Evolutionary conservation across 2,888 invertebrate genomes (phyloP).

Genomic region (Scaptomyza cyrtandrae): DNA sequence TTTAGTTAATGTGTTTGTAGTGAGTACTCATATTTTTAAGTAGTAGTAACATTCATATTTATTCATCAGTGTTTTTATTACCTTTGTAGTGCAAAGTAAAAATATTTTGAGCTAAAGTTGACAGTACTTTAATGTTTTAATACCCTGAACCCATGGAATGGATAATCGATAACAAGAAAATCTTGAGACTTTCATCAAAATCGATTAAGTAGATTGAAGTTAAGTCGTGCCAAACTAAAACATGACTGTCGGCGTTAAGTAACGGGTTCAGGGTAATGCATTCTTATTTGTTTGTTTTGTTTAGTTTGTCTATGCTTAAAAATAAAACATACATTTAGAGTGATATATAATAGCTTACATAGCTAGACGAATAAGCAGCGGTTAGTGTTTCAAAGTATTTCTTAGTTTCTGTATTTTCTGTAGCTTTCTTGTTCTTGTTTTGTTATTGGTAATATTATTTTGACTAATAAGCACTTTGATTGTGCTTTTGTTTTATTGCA

Average conservation of each 20-base stretch:
- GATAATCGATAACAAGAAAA: no score
- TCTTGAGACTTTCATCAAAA: no score
- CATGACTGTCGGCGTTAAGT: no score
- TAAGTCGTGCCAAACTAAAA: no score
- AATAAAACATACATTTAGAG: constrained; percentile 30
- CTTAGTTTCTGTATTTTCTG: constrained; percentile 22
- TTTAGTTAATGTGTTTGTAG: constrained; percentile 19
- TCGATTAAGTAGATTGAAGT: no score
- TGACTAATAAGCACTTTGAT: constrained; percentile 14
- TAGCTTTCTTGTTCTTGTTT: constrained; percentile 5
- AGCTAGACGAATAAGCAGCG: constrained; percentile 62
- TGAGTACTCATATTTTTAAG: constrained; percentile 30
- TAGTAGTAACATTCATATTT: constrained; percentile 52
- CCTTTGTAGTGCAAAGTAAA: constrained; percentile 46
- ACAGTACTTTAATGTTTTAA: not conserved
- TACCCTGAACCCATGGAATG: no score
- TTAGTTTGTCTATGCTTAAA: constrained; percentile 19
- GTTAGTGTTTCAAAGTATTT: constrained; percentile 14
- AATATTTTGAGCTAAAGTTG: constrained; percentile 37
- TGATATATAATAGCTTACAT: constrained; percentile 50
- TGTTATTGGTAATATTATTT: constrained; percentile 1
- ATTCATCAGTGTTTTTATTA: constrained; percentile 41
- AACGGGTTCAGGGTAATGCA: no score
- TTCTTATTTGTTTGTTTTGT: not conserved
- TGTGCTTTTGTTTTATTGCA: constrained; percentile 43